These are phyloP conservation scores for Xylota segnis DNA, from an alignment of 2,888 invertebrate genomes.

Conservation along the genomic window DNA sequence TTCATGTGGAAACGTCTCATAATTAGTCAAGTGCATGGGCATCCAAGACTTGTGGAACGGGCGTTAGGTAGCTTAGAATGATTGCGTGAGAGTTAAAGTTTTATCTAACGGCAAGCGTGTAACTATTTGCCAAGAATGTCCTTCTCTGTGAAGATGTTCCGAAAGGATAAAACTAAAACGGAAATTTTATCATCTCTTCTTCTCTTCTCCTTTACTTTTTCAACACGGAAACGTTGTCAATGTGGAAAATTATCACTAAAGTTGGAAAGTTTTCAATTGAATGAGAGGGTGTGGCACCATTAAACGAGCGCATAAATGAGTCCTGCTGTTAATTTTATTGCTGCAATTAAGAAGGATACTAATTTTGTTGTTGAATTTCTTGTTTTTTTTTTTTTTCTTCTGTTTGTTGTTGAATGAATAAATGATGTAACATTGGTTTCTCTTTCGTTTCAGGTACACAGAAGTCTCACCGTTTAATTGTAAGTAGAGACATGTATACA, in stretches of 20 bases:
- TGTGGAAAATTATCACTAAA: constrained; percentile 4
- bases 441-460: constrained; percentile 49
- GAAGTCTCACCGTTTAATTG: constrained; percentile 56
- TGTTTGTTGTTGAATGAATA: not conserved
- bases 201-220: not conserved
- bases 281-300: not conserved
- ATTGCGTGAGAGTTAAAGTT: constrained; percentile 8
- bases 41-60: not conserved
- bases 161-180: constrained; percentile 3
- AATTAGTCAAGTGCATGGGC: constrained; percentile 37
- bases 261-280: not conserved
- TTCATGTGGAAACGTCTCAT: constrained; percentile 46
- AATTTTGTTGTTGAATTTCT: not conserved
- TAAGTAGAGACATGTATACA: constrained; percentile 38
- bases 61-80: not conserved
- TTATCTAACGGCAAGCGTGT: constrained; percentile 11
- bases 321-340: not conserved
- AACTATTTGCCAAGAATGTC: constrained; percentile 19
- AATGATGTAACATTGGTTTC: constrained; percentile 8
- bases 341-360: not conserved
- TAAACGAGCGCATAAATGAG: not conserved
- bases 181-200: not conserved
- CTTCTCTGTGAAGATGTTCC: not conserved
- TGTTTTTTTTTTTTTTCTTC: not conserved
- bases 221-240: not conserved